Conservation (phyloP, 2,888 invertebrate species). For the Oeneis ivallda region DNA sequence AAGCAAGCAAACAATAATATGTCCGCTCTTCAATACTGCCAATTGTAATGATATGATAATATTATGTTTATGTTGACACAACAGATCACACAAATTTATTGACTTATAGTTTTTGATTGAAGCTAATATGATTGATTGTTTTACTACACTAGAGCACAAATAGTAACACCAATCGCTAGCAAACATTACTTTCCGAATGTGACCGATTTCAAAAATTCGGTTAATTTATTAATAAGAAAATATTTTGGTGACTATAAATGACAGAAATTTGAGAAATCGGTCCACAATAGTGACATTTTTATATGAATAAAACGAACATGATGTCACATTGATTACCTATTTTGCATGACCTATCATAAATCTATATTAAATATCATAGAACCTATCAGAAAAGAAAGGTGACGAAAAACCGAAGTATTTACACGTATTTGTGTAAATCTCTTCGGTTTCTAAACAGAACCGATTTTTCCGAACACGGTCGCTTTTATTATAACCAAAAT, state of each 20-base stretch:
- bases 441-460: not conserved
- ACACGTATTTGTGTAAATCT: too few relatives aligned
- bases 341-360: too few relatives aligned
- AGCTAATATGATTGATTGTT: conserved; percentile 18
- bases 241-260: too few relatives aligned
- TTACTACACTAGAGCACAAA: conserved; percentile 1
- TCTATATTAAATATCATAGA: too few relatives aligned
- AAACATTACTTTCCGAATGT: not conserved
- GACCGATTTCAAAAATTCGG: too few relatives aligned
- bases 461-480: not conserved
- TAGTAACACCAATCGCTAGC: not conserved
- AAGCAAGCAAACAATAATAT: conserved; percentile 9
- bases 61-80: conserved; percentile 31
- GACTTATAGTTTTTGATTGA: conserved; percentile 17
- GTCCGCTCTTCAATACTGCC: conserved; percentile 35
- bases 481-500: not conserved
- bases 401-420: too few relatives aligned
- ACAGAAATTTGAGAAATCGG: too few relatives aligned
- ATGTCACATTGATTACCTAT: too few relatives aligned
- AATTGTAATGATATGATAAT: conserved; percentile 11
- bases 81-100: conserved; percentile 33
- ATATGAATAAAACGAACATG: too few relatives aligned
- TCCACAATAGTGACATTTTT: too few relatives aligned
- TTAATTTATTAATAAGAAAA: too few relatives aligned
- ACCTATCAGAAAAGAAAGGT: too few relatives aligned